Conservation (phyloP, 2,797 vertebrate species). For the Gastrophryne carolinensis region DNA sequence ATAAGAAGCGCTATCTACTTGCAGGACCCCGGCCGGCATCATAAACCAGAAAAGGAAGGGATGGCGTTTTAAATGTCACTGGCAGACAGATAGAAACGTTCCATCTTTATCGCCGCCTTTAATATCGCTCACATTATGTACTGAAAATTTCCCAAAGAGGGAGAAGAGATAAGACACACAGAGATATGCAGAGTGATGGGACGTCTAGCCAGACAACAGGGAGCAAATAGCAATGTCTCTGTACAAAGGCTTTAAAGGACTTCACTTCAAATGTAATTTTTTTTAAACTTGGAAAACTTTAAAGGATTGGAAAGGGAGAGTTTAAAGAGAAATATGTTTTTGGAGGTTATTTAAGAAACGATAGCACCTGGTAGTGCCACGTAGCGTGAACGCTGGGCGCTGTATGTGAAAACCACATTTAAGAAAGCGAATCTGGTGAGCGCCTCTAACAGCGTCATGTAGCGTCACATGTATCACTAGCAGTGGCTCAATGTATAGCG, state of each 20-base stretch:
- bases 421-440: no score
- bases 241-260: background rate
- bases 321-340: background rate
- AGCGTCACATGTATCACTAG: no score
- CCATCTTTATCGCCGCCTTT: constrained; percentile 24
- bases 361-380: no score
- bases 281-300: background rate
- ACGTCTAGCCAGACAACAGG: constrained; percentile 15
- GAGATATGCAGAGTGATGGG: constrained; percentile 33
- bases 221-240: background rate
- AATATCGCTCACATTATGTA: constrained; percentile 26
- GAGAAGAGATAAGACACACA: constrained; percentile 10
- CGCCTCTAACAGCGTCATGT: no score
- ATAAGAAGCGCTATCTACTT: constrained; percentile 6
- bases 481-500: no score
- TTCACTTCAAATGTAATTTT: background rate
- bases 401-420: no score
- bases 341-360: no score
- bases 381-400: no score
- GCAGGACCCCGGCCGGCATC: background rate
- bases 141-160: constrained; percentile 27
- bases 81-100: constrained; percentile 20
- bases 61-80: constrained; percentile 25
- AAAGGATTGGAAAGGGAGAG: background rate
- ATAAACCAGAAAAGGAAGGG: constrained; percentile 35